Evolutionary conservation across 2,797 vertebrate genomes (phyloP), one percentile per base, ranked within the genome.

Genomic region (Argentina silus): DNA sequence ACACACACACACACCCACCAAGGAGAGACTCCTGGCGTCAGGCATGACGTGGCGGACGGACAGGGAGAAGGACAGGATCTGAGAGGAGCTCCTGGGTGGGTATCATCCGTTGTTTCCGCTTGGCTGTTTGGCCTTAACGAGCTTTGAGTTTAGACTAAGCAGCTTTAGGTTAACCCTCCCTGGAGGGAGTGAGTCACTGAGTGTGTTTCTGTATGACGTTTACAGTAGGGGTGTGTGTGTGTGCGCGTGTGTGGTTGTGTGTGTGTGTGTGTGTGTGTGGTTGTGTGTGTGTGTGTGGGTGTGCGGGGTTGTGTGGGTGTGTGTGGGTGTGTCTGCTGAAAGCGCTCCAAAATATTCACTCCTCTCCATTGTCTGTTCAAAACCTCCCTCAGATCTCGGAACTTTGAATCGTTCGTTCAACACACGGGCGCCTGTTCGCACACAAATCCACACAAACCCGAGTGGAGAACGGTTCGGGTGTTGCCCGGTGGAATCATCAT

Each of bases 131-230:
- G 78, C 67, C 74, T 75, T 83, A 82, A 83, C 81, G 72, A 76
- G 73, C 76, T 84, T 77, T 78, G 36, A 45, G 43, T 69, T 57
- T 69, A 21, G 60, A 3, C 43, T 85, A 86, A 89, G 76, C 81
- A 17, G 80, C 86, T 85, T 89, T 83, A 44, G 70, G 62, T 67
- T 72, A 80, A 78, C 71, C 57, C 64, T 17, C 0, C 72, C 75
- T 68, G 27, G 14, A 50, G 44, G 71, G 74, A 70, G 78, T 70
- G 69, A 51, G 70, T 44, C 2, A 1, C 7, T 15, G 59, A 44
- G 68, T 53, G 62, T 63, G 63, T 61, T 19, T 47, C 3, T 12
- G 47, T 44, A 10, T 62, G 60, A 56, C 4, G 27, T 36, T 36
- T 36, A 36, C 27, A 19, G 47, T 23, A 36, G 14, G 12, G 11